A percentile compares a stretch with the other conserved stretches of the same genome.
Conservation (phyloP, 2,888 invertebrate species). For the Euplexia lucipara region DNA sequence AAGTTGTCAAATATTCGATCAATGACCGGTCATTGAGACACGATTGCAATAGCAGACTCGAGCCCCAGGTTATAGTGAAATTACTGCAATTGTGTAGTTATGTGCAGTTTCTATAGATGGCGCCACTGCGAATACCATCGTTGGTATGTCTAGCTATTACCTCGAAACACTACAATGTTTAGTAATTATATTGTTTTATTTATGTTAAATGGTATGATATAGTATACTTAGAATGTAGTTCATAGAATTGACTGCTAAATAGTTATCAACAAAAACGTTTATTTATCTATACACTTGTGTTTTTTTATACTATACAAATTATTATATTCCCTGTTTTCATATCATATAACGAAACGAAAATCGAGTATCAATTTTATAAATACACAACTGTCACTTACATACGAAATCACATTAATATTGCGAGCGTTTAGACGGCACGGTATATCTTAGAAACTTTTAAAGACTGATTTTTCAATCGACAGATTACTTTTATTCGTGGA, state of each 20-base stretch:
- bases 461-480: too few relatives aligned
- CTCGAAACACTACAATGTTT: conserved; percentile 18
- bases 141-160: conserved; percentile 12
- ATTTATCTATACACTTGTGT: conserved; percentile 29
- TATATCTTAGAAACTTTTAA: too few relatives aligned
- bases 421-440: too few relatives aligned
- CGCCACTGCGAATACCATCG: conserved; percentile 1
- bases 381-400: conserved; percentile 8
- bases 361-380: conserved; percentile 13
- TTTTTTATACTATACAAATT: conserved; percentile 33
- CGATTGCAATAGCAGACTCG: too few relatives aligned
- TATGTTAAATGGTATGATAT: conserved; percentile 15
- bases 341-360: conserved; percentile 34
- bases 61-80: conserved; percentile 35
- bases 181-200: conserved; percentile 2
- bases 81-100: conserved; percentile 8
- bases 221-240: conserved; percentile 59
- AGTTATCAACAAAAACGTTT: conserved; percentile 22
- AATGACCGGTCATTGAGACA: too few relatives aligned
- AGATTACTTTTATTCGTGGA: too few relatives aligned
- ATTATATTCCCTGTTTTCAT: conserved; percentile 54
- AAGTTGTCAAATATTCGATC: too few relatives aligned
- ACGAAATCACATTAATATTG: conserved; percentile 16
- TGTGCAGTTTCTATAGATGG: conserved; percentile 8
- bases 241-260: conserved; percentile 47